Evolutionary conservation across 2,888 invertebrate species (phyloP).

Genomic region (Caenorhabditis auriculariae): DNA sequence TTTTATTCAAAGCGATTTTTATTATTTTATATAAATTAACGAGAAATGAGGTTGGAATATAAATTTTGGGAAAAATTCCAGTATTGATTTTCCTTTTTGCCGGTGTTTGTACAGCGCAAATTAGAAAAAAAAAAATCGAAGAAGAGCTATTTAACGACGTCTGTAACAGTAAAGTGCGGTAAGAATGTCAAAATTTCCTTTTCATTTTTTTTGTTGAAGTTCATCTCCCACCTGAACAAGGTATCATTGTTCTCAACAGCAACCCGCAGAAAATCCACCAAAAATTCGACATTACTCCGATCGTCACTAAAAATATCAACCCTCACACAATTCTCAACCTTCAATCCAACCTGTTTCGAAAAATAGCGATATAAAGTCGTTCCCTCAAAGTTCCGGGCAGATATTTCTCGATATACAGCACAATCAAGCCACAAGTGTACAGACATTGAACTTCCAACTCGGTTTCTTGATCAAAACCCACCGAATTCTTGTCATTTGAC

Average conservation of each 20-base stretch:
- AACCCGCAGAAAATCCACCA: slow-evolving; percentile 16
- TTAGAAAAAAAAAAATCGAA: too few relatives aligned
- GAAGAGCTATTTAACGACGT: too few relatives aligned
- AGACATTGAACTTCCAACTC: slow-evolving; percentile 11
- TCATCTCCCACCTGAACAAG: background rate
- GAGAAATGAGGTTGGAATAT: too few relatives aligned
- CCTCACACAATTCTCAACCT: background rate
- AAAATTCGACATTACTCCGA: slow-evolving; percentile 16
- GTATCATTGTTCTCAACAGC: slow-evolving; percentile 4
- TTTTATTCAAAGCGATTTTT: too few relatives aligned
- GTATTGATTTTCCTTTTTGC: too few relatives aligned
- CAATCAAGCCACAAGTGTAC: background rate
- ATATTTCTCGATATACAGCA: slow-evolving; percentile 1
- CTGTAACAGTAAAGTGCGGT: too few relatives aligned
- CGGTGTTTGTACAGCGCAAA: too few relatives aligned
- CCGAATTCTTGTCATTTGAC: slow-evolving; percentile 1
- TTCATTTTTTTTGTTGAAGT: background rate
- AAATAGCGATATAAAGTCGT: slow-evolving; percentile 11
- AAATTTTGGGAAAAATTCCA: too few relatives aligned
- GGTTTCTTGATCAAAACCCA: slow-evolving; percentile 1
- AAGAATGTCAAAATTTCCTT: too few relatives aligned
- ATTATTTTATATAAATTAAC: too few relatives aligned
- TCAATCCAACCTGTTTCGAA: slow-evolving; percentile 10
- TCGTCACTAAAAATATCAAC: slow-evolving; percentile 12
- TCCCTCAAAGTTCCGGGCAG: slow-evolving; percentile 7